Percentiles rank a stretch among this genome's conserved stretches.
Evolutionary conservation across 2,113 vertebrate species (phyloP).

Genomic region (Melanocharis versteri): DNA sequence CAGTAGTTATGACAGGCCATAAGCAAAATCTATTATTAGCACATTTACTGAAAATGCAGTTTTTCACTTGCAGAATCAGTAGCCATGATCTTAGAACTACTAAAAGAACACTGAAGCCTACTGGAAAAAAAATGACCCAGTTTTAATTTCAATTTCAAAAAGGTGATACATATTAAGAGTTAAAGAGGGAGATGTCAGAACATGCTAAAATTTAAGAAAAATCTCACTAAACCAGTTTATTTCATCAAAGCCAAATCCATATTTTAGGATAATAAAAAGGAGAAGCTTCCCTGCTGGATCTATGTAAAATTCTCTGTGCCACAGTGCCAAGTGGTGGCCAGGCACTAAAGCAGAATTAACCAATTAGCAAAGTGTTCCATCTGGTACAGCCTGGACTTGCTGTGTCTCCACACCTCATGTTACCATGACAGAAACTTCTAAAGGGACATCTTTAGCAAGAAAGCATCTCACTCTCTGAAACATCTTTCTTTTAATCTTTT

Average conservation of each 20-base stretch:
- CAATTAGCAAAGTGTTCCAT: constrained; percentile 34
- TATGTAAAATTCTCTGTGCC: constrained; percentile 15
- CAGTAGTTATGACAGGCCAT: constrained; percentile 5
- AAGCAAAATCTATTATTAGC: constrained; percentile 24
- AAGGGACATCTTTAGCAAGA: constrained; percentile 16
- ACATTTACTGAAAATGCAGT: constrained; percentile 5
- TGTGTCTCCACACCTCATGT: background rate
- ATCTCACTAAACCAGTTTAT: background rate
- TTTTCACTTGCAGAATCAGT: background rate
- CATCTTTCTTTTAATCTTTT: constrained; percentile 12
- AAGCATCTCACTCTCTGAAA: background rate
- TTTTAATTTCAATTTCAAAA: background rate
- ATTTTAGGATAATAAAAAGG: constrained; percentile 18
- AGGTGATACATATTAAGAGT: background rate
- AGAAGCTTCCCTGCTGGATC: constrained; percentile 7
- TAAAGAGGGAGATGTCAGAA: background rate
- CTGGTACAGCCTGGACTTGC: background rate
- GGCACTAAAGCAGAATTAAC: constrained; percentile 33
- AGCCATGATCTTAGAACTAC: background rate
- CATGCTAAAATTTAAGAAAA: background rate
- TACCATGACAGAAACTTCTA: background rate
- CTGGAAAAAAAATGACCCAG: background rate
- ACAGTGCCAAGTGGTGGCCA: background rate
- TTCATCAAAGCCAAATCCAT: background rate
- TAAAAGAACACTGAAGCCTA: background rate